Percentiles rank a stretch among this genome's conserved stretches.
Evolutionary conservation across 2,113 vertebrate genomes (phyloP).

Genomic region (Oxyura jamaicensis): DNA sequence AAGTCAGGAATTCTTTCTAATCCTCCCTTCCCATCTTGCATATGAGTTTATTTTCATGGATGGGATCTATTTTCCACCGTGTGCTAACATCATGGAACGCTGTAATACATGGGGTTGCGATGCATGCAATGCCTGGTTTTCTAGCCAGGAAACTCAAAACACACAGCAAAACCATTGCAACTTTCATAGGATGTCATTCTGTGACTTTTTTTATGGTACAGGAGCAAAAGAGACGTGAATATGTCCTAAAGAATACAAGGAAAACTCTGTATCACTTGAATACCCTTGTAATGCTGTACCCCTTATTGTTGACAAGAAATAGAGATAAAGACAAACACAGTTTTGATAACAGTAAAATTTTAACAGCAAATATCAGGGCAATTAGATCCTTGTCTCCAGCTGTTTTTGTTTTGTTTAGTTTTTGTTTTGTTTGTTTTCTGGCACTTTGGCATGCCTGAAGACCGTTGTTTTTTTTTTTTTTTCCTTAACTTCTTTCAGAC

Average conservation of each 20-base stretch:
- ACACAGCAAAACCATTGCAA: not conserved
- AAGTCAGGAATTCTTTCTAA: not conserved
- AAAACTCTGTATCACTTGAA: not conserved
- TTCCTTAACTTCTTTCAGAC: not conserved
- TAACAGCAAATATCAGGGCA: not conserved
- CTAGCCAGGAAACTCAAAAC: not conserved
- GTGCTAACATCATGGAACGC: not conserved
- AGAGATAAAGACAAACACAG: not conserved
- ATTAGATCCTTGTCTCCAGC: not conserved
- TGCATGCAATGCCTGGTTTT: not conserved
- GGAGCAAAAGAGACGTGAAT: not conserved
- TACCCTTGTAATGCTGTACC: not conserved
- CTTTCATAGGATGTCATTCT: not conserved
- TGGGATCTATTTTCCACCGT: not conserved
- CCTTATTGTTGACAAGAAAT: not conserved
- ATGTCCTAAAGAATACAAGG: not conserved
- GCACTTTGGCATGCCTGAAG: not conserved
- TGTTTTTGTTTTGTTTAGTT: not conserved
- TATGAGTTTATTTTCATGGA: not conserved
- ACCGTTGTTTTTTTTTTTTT: not conserved
- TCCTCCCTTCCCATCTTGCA: not conserved
- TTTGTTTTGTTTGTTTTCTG: not conserved
- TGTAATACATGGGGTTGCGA: fast-evolving
- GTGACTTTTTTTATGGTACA: not conserved
- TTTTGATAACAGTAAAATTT: not conserved